Conservation (phyloP, 2,888 invertebrate species). For the Himalopsyche tibetana region DNA sequence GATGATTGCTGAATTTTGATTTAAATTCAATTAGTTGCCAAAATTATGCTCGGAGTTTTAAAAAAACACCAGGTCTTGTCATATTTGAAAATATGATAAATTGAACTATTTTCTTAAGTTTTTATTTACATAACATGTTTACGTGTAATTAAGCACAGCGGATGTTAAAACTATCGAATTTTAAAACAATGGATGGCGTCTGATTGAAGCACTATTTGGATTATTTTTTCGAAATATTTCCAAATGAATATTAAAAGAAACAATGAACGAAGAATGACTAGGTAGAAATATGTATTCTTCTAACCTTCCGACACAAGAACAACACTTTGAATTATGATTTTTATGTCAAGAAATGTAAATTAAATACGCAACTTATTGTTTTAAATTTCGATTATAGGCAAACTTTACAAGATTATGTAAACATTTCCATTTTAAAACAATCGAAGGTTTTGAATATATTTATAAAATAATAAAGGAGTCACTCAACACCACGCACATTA, state of each 20-base stretch:
- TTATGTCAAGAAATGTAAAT: background rate
- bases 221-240: background rate
- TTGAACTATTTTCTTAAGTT: background rate
- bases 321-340: constrained; percentile 9
- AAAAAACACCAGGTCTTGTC: no score
- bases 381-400: background rate
- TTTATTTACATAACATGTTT: background rate
- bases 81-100: background rate
- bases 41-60: no score
- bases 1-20: no score
- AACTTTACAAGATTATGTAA: background rate
- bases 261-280: constrained; percentile 1
- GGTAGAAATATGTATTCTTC: background rate
- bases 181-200: background rate
- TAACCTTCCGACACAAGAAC: background rate
- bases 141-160: background rate
- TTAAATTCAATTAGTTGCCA: no score
- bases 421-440: background rate
- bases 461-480: background rate
- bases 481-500: background rate
- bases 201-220: background rate
- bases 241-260: background rate
- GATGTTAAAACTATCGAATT: background rate
- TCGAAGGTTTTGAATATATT: constrained; percentile 19
- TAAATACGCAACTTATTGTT: background rate